Evolutionary conservation across 2,797 vertebrate genomes (phyloP), one percentile per base, ranked within the genome.

Genomic region (Salarias fasciatus): DNA sequence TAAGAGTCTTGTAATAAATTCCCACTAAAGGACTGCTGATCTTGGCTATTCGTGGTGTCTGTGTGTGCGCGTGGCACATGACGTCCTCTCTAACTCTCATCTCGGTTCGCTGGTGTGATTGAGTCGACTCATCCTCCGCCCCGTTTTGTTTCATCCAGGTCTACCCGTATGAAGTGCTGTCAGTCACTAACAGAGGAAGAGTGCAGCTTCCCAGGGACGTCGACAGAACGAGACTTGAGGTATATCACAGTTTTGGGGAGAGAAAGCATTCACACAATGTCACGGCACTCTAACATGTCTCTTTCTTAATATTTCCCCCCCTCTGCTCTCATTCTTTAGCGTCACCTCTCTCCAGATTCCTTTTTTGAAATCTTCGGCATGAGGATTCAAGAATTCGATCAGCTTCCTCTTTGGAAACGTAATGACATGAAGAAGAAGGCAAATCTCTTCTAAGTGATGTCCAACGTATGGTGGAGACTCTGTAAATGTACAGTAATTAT

Each of bases 221-320:
- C 67, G 96, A 99, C 91, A 95, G 96, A 89, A 97, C 97, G 53
- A 93, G 95, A 79, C 94, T 99, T 28, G 97, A 99, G 96, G 97
- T 98, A 79, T n/a, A 42, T 11, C 5, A n/a, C 11, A 35, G n/a
- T n/a, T n/a, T 24, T 2, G 2, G 36, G 8, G 57, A 24, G 43
- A 8, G 9, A 49, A 49, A 12, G 28, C 11, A 33, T 18, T 29
- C 8, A 0, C 7, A 37, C 38, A 50, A 18, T 35, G 11, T 47
- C 40, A 29, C 36, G 57, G 9, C 33, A n/a, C n/a, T n/a, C n/a
- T n/a, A n/a, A n/a, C n/a, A n/a, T n/a, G n/a, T n/a, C n/a, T n/a
- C n/a, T n/a, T 30, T 35, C 6, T 35, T 5, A 9, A 2, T 35
- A 5, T 35, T 5, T 35, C 33, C 6, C 5, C 1, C 8, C 35